Evolutionary conservation across 2,888 invertebrate genomes (phyloP).

Genomic region (Heliconius sara): DNA sequence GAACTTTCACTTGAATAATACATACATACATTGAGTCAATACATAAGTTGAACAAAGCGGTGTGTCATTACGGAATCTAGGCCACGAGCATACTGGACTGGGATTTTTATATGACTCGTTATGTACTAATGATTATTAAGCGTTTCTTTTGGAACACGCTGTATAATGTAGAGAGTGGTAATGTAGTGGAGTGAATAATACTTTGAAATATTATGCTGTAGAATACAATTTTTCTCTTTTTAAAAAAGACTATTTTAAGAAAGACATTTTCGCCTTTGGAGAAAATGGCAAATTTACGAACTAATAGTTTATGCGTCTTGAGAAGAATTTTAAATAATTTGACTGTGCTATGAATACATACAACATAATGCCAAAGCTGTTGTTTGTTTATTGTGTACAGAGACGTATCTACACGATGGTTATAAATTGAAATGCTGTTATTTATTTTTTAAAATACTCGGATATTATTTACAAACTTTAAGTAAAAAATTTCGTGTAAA

Average conservation of each 20-base stretch:
- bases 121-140: slow-evolving; percentile 31
- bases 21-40: background rate
- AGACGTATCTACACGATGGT: too few relatives aligned
- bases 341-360: too few relatives aligned
- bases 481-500: too few relatives aligned
- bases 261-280: background rate
- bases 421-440: background rate
- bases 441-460: background rate
- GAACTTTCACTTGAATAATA: background rate
- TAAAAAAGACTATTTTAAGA: background rate
- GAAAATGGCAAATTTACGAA: too few relatives aligned
- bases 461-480: background rate
- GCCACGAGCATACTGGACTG: slow-evolving; percentile 20
- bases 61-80: slow-evolving; percentile 19
- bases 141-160: slow-evolving; percentile 6
- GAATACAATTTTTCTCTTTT: background rate
- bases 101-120: slow-evolving; percentile 23
- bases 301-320: too few relatives aligned
- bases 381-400: too few relatives aligned
- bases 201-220: background rate
- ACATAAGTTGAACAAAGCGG: slow-evolving; percentile 12
- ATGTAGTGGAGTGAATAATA: background rate
- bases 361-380: too few relatives aligned
- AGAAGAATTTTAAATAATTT: too few relatives aligned
- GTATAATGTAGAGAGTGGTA: background rate